phyloP scores from a whole-genome alignment of 2,888 invertebrate genomes.

The Pachycephus smyrnensis region DNA sequence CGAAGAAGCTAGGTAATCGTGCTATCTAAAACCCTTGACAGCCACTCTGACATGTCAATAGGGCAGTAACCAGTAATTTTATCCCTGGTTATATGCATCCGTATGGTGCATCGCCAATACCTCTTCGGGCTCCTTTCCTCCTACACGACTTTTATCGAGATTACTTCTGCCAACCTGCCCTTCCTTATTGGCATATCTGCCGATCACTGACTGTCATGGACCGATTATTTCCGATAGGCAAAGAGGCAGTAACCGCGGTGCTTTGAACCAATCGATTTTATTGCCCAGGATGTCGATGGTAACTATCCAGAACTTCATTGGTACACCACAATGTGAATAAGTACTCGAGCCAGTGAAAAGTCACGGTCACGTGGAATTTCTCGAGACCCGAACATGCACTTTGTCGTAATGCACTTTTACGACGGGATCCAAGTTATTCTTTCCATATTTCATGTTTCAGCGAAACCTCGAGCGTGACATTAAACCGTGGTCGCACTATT shows the following conservation, averaged over 20 bases:
- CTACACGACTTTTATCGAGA: constrained; percentile 31
- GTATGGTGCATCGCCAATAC: constrained; percentile 20
- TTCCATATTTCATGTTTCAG: background rate
- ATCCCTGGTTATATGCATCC: constrained; percentile 38
- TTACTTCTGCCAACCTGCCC: constrained; percentile 25
- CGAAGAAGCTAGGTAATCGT: constrained; percentile 16
- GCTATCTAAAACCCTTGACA: constrained; percentile 33
- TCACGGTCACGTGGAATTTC: background rate
- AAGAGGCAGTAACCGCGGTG: constrained; percentile 23
- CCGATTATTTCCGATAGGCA: constrained; percentile 42
- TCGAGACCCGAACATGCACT: background rate
- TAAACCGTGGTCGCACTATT: constrained; percentile 53
- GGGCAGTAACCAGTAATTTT: constrained; percentile 40
- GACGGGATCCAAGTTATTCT: background rate
- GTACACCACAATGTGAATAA: background rate
- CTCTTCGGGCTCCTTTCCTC: constrained; percentile 20
- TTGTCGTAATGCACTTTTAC: background rate
- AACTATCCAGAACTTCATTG: background rate
- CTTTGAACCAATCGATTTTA: constrained; percentile 11
- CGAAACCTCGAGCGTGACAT: constrained; percentile 31
- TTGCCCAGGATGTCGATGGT: background rate
- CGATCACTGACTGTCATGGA: constrained; percentile 43
- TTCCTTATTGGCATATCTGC: constrained; percentile 54
- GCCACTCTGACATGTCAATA: constrained; percentile 47
- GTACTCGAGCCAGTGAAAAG: background rate